These are phyloP conservation scores for Triplophysa rosa DNA, from an alignment of 2,113 vertebrate genomes.

Conservation along the genomic window DNA sequence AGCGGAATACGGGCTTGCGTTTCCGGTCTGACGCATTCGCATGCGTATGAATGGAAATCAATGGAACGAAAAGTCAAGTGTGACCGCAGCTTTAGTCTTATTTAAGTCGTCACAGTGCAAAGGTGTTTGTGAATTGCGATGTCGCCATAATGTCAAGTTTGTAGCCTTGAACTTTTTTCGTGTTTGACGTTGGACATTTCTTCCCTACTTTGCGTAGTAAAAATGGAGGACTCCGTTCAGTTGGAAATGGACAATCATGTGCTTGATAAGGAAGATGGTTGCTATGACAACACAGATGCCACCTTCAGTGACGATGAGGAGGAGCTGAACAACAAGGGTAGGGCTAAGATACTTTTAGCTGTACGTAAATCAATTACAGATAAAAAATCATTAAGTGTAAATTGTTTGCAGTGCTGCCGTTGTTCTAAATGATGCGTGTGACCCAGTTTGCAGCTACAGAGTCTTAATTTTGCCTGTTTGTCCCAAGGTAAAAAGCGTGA, in stretches of 20 bases:
- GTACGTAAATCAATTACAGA: not conserved
- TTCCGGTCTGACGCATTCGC: no score
- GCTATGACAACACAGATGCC: constrained; percentile 92
- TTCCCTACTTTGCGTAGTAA: constrained; percentile 71
- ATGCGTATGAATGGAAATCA: no score
- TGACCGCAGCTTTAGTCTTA: no score
- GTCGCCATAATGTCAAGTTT: no score
- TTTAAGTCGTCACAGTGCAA: no score
- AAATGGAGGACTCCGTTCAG: constrained; percentile 86
- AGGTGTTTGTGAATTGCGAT: not conserved
- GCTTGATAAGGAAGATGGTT: constrained; percentile 91
- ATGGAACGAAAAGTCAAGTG: no score
- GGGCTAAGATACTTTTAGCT: constrained; percentile 21
- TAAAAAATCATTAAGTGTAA: no score
- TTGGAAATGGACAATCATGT: constrained; percentile 94
- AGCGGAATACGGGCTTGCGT: no score
- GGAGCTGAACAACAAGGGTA: constrained; percentile 89
- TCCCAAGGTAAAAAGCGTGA: constrained; percentile 89
- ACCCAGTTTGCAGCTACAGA: constrained; percentile 10
- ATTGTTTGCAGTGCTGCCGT: not conserved
- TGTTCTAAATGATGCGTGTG: not conserved
- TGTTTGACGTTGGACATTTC: not conserved
- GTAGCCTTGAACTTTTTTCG: not conserved
- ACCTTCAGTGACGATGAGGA: constrained; percentile 95
- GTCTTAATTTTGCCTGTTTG: not conserved